These are phyloP conservation scores for Coregonus clupeaformis DNA, from an alignment of 2,113 vertebrate species.

Conservation along the genomic window DNA sequence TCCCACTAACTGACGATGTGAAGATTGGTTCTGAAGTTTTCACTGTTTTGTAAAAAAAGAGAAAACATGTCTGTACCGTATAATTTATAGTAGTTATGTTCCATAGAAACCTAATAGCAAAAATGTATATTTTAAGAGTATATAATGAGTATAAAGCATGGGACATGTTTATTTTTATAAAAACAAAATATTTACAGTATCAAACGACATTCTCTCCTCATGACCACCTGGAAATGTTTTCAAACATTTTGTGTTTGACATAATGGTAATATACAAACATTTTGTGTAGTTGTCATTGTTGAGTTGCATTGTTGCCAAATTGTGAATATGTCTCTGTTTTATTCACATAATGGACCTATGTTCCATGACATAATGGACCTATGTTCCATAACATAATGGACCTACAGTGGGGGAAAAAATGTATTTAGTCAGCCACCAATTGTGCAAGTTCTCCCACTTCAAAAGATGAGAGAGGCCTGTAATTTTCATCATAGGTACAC, in stretches of 20 bases:
- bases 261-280: slow-evolving; percentile 42
- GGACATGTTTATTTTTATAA: slow-evolving; percentile 80
- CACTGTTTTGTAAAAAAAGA: slow-evolving; percentile 67
- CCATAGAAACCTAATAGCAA: slow-evolving; percentile 72
- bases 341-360: slow-evolving; percentile 55
- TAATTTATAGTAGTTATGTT: slow-evolving; percentile 76
- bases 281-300: slow-evolving; percentile 65
- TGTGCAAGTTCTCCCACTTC: no score
- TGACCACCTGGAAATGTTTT: slow-evolving; percentile 33
- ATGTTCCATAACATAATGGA: slow-evolving; percentile 59
- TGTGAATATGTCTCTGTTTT: slow-evolving; percentile 67
- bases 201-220: slow-evolving; percentile 55
- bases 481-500: no score
- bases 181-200: slow-evolving; percentile 47
- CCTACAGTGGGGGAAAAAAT: no score
- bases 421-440: no score
- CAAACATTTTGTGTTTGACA: slow-evolving; percentile 40
- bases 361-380: slow-evolving; percentile 45
- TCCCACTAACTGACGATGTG: slow-evolving; percentile 56
- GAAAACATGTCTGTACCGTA: slow-evolving; percentile 59
- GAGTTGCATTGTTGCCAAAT: slow-evolving; percentile 61
- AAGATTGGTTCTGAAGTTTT: slow-evolving; percentile 58
- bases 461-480: no score
- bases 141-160: slow-evolving; percentile 73
- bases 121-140: slow-evolving; percentile 76